Conservation (phyloP, 2,888 invertebrate species). For the Rhingia rostrata region DNA sequence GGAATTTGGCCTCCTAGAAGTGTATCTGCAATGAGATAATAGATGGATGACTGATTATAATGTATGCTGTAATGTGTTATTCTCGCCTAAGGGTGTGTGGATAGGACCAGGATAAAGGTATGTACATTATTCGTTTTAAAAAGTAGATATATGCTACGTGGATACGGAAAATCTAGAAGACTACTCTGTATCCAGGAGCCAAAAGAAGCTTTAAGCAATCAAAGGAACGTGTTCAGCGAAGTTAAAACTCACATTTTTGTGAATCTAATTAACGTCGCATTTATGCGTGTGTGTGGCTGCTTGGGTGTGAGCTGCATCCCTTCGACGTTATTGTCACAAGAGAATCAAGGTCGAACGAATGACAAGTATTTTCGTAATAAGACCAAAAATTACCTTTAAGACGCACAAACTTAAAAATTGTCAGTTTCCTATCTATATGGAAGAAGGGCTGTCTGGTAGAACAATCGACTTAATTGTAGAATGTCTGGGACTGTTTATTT, state of each 20-base stretch:
- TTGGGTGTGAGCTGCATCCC: slow-evolving; percentile 63
- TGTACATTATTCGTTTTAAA: slow-evolving; percentile 14
- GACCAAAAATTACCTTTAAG: slow-evolving; percentile 47
- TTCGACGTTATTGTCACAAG: slow-evolving; percentile 52
- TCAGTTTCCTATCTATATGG: slow-evolving; percentile 33
- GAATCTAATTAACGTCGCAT: slow-evolving; percentile 76
- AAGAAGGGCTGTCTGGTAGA: slow-evolving; percentile 40
- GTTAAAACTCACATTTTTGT: slow-evolving; percentile 70
- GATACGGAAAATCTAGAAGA: slow-evolving; percentile 22
- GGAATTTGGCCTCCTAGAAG: slow-evolving; percentile 54
- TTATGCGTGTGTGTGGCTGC: slow-evolving; percentile 76
- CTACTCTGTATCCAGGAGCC: not conserved
- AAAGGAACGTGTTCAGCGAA: slow-evolving; percentile 75
- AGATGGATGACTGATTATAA: slow-evolving; percentile 71
- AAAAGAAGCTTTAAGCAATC: slow-evolving; percentile 76
- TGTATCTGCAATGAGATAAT: slow-evolving; percentile 77
- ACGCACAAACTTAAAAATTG: slow-evolving; percentile 42
- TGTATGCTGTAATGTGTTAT: slow-evolving; percentile 70
- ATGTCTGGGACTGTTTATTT: slow-evolving; percentile 46
- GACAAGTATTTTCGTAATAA: slow-evolving; percentile 37
- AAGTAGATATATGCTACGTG: slow-evolving; percentile 37
- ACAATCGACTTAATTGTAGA: slow-evolving; percentile 70
- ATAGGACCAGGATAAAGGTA: slow-evolving; percentile 36
- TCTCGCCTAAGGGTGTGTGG: slow-evolving; percentile 46
- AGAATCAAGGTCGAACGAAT: slow-evolving; percentile 63